Evolutionary conservation across 2,888 invertebrate genomes (phyloP).

Genomic region (Serrognathus titanus): DNA sequence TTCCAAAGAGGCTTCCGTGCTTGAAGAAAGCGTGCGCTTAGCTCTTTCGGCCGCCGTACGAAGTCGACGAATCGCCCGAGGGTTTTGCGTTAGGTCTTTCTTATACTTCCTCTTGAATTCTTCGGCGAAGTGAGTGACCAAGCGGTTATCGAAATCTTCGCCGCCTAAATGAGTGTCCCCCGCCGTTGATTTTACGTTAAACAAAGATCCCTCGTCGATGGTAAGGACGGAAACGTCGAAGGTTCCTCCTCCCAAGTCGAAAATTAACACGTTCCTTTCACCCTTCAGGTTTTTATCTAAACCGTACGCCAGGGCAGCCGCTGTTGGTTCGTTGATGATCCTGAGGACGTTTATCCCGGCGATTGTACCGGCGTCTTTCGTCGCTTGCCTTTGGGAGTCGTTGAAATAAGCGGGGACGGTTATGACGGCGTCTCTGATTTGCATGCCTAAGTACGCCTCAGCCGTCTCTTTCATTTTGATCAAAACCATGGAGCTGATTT

Average conservation of each 20-base stretch:
- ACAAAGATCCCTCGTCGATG: conserved; percentile 72
- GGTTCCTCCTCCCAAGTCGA: conserved; percentile 63
- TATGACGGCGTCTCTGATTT: conserved; percentile 68
- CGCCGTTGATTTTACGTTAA: conserved; percentile 78
- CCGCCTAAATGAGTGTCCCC: conserved; percentile 83
- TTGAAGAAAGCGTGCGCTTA: conserved; percentile 47
- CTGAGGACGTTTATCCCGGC: conserved; percentile 72
- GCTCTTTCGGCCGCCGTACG: conserved; percentile 55
- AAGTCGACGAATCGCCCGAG: conserved; percentile 49
- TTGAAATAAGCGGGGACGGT: conserved; percentile 74
- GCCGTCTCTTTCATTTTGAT: conserved; percentile 65
- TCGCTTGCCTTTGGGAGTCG: conserved; percentile 71
- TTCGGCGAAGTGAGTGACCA: conserved; percentile 56
- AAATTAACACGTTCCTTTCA: conserved; percentile 62
- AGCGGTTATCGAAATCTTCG: conserved; percentile 62
- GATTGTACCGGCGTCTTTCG: conserved; percentile 78
- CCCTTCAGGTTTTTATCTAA: conserved; percentile 64
- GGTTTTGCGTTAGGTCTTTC: conserved; percentile 50
- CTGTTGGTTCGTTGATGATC: conserved; percentile 81
- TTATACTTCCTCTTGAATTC: conserved; percentile 55
- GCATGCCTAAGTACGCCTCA: conserved; percentile 66
- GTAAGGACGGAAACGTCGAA: conserved; percentile 82
- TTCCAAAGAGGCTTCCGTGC: conserved; percentile 53
- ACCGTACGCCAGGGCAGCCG: conserved; percentile 71
- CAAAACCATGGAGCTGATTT: conserved; percentile 66